A percentile compares a stretch with the other conserved stretches of the same genome.
These are phyloP conservation scores for Cephus runcator DNA, from an alignment of 2,888 invertebrate genomes.

Conservation along the genomic window DNA sequence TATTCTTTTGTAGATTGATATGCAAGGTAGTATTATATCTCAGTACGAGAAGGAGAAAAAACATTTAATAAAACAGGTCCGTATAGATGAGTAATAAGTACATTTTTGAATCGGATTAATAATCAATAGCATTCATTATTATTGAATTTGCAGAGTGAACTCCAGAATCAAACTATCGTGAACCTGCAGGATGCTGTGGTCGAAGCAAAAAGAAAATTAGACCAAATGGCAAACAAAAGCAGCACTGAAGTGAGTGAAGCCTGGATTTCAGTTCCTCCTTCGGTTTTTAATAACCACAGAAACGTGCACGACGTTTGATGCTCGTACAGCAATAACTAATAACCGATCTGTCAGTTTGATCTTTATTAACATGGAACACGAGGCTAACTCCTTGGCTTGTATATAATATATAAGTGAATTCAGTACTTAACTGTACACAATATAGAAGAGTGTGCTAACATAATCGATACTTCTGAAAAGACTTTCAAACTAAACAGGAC, in stretches of 20 bases:
- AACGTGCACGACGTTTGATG: conserved; percentile 63
- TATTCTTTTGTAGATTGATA: conserved; percentile 47
- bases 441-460: background rate
- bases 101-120: background rate
- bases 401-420: background rate
- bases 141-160: conserved; percentile 46
- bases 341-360: background rate
- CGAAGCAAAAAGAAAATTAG: conserved; percentile 56
- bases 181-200: conserved; percentile 59
- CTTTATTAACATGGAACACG: background rate
- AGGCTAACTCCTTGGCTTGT: background rate
- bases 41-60: conserved; percentile 53
- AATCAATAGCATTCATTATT: conserved; percentile 10
- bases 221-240: conserved; percentile 55
- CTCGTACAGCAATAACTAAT: conserved; percentile 17
- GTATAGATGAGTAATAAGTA: conserved; percentile 16
- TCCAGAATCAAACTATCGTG: conserved; percentile 59
- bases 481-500: background rate
- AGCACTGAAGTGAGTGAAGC: conserved; percentile 59
- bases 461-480: background rate
- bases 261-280: conserved; percentile 55
- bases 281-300: conserved; percentile 50
- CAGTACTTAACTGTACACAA: background rate
- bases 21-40: conserved; percentile 43
- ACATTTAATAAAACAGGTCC: conserved; percentile 52